Base-by-base conservation (phyloP, 53 echinoderm and acorn worm species). In the Echinometra lucunter region DNA sequence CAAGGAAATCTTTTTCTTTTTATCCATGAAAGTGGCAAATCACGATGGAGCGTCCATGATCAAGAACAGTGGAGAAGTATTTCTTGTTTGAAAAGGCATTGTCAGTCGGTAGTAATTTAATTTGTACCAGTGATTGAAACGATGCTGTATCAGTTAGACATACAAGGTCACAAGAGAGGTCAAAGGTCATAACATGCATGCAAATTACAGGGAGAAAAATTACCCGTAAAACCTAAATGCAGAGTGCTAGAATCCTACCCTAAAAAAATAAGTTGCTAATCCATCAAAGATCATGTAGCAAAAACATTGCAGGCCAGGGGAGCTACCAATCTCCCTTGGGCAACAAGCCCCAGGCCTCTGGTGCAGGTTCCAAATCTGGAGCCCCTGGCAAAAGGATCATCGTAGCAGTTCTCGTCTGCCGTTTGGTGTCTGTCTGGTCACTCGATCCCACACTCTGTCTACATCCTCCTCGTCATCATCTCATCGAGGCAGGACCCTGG, bases 281-380 rank as follows among this genome's bases (percentile, higher is more conserved):
- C 72, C 72, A 72, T 13, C 32, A 72, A 72, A 13, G 72, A 35
- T 66, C 6, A n/a, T 10, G 63, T 34, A 11, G 10, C 72, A 72
- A 72, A n/a, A 34, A 72, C 72, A 32, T 63, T 6, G 44, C 49
- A 4, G 85, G 7, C 85, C 47, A 49, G 49, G 47, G 37, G 49
- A 45, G 19, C 40, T 13, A 13, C 3, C 81, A 19, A 0, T 74
- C 2, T 81, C 85, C 85, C 47, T 49, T n/a, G 30, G 53, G 85
- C 85, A 85, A 85, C 85, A 27, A 28, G n/a, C 49, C 49, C 85
- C 53, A 53, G 85, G 85, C 85, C 85, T 49, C 47, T 85, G 85
- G n/a, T 85, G 85, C 85, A n/a, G 49, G 27, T 49, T 11, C 4
- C 3, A 47, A 47, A 11, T 49, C 25, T 9, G 45, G 30, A 49